A percentile compares a stretch with the other conserved stretches of the same genome.
Conservation (phyloP, 2,113 vertebrate genomes). For the Halichoerus grypus region DNA sequence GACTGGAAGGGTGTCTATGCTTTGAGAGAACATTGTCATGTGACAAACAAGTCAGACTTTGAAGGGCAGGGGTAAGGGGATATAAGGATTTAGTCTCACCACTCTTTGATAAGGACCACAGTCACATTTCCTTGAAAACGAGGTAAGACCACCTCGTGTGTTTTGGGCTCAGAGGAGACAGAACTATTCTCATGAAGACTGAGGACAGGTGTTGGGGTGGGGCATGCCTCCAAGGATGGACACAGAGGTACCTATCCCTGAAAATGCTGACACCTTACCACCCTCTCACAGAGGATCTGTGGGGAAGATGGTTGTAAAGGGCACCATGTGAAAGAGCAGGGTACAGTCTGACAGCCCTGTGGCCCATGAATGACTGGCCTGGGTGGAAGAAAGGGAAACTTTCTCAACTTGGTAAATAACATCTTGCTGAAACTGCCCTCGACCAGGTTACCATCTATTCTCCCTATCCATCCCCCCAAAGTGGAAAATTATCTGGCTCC, state of each 20-base stretch:
- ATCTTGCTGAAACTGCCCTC: neutral
- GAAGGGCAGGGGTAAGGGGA: no score
- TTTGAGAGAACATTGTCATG: no score
- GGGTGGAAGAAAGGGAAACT: neutral
- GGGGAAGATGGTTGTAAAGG: neutral
- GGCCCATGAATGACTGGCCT: neutral
- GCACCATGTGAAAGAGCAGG: neutral
- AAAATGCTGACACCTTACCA: neutral
- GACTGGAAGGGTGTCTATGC: no score
- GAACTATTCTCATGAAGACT: neutral
- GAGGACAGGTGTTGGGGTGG: neutral
- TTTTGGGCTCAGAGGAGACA: neutral
- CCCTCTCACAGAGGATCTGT: neutral
- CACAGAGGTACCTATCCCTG: neutral
- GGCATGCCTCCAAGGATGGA: neutral
- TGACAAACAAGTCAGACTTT: no score
- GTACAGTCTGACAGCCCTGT: neutral
- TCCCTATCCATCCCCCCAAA: neutral
- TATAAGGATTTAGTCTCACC: no score
- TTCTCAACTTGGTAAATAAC: neutral
- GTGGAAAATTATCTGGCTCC: neutral
- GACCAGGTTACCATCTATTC: neutral
- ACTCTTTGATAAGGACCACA: no score
- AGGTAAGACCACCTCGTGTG: no score
- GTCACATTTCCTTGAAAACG: no score